Evolutionary conservation across 2,888 invertebrate genomes (phyloP), one percentile per base, ranked within the genome.

Genomic region (Harpalus rufipes): DNA sequence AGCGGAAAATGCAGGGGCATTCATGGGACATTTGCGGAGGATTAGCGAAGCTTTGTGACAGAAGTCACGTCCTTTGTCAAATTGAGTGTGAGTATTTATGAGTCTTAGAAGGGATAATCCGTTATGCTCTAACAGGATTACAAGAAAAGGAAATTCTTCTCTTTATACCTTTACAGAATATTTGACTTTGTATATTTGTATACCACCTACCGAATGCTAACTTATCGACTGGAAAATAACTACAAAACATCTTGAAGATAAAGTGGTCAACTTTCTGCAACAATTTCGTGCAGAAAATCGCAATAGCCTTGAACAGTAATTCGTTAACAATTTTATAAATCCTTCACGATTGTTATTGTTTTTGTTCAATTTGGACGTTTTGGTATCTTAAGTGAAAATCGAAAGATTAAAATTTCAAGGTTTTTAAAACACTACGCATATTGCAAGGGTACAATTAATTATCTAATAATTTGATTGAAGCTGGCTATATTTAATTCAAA

Each of bases 11-110:
- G 72, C 16, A 7, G 10, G 18, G 78, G 78, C 10, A 79, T 58
- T 58, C 41, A 21, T 56, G 16, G 8, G 18, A 84, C 84, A 84
- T 84, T 84, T 78, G 84, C 63, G n/a, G 14, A 68, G 84, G 84
- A 84, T 84, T 84, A 84, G 65, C n/a, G 32, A 65, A 84, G 78
- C 78, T 79, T 79, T 84, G 78, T 84, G 79, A 79, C 84, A 84
- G 65, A 79, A 84, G 84, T 84, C 79, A 61, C 44, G 78, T 84
- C 79, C 58, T 79, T 84, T 84, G 84, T 84, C 84, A 84, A 84
- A 79, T 78, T 65, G 79, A 79, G 78, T 68, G 78, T 79, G 51
- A 79, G 84, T 84, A 84, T 84, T 84, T 84, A 84, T 84, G 84
- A 63, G 78, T 14, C 84, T 78, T 78, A 78, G 39, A 32, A 41